Percentiles rank a stretch among this genome's conserved stretches.
These are phyloP conservation scores for Antheraea mylitta DNA, from an alignment of 1,140 invertebrate species.

Conservation along the genomic window DNA sequence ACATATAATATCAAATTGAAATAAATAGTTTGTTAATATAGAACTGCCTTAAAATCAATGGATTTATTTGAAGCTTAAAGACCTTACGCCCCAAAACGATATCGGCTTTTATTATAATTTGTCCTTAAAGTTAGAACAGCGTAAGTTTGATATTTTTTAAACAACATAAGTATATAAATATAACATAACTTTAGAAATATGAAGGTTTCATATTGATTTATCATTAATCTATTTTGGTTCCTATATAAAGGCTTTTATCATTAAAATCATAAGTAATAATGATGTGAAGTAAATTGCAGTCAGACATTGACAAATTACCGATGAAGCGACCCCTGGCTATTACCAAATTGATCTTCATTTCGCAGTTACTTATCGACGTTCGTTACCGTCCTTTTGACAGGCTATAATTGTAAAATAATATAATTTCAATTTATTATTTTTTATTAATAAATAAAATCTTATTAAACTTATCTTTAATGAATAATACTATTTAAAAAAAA, in stretches of 20 bases:
- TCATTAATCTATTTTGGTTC: neutral
- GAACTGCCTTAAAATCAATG: no score
- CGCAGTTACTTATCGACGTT: constrained; percentile 4
- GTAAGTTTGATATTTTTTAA: neutral
- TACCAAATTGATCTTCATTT: constrained; percentile 18
- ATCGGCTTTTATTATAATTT: neutral
- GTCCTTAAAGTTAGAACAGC: neutral
- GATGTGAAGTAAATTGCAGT: constrained; percentile 13
- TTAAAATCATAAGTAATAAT: constrained; percentile 6
- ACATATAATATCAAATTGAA: no score
- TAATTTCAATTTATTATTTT: no score
- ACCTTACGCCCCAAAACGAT: neutral
- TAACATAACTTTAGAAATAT: neutral
- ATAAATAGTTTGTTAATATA: no score
- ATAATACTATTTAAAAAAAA: no score
- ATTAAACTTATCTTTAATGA: no score
- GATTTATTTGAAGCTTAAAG: neutral
- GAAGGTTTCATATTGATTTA: neutral
- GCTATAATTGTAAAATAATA: no score
- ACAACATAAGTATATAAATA: neutral
- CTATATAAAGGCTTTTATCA: neutral
- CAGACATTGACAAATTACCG: constrained; percentile 22
- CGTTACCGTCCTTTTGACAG: neutral
- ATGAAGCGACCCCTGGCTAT: constrained; percentile 12
- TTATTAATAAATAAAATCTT: no score